Percentiles rank a stretch among this genome's conserved stretches.
Evolutionary conservation across 2,888 invertebrate genomes (phyloP).

Genomic region (Cephus sareptanus): DNA sequence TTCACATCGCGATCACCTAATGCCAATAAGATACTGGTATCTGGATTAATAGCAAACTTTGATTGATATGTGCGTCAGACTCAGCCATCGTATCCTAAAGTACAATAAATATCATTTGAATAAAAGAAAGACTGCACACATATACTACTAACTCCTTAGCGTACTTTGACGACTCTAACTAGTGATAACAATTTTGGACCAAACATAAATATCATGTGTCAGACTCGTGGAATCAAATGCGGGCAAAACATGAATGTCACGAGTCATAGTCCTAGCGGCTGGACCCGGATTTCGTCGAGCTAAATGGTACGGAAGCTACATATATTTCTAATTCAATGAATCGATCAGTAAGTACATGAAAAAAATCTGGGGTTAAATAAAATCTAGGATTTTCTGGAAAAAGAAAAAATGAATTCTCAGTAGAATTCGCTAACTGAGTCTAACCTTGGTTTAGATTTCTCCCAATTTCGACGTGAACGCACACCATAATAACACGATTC

Average conservation of each 20-base stretch:
- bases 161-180: too few relatives aligned
- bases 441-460: neutral
- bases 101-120: neutral
- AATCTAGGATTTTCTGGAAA: neutral
- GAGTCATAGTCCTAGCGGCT: too few relatives aligned
- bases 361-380: neutral
- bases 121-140: neutral
- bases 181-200: too few relatives aligned
- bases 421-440: neutral
- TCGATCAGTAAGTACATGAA: neutral
- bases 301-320: neutral
- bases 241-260: too few relatives aligned
- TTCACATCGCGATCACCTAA: conserved; percentile 12
- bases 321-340: neutral
- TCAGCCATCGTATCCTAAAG: conserved; percentile 4
- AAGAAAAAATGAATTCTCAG: neutral
- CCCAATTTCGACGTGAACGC: conserved; percentile 15
- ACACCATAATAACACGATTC: conserved; percentile 17
- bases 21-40: neutral
- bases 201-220: too few relatives aligned
- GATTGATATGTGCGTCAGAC: neutral
- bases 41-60: neutral
- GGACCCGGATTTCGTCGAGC: too few relatives aligned
- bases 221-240: too few relatives aligned
- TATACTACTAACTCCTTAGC: neutral